phyloP scores from a whole-genome alignment of 2,888 invertebrate genomes.

The Ceraclea dissimilis region DNA sequence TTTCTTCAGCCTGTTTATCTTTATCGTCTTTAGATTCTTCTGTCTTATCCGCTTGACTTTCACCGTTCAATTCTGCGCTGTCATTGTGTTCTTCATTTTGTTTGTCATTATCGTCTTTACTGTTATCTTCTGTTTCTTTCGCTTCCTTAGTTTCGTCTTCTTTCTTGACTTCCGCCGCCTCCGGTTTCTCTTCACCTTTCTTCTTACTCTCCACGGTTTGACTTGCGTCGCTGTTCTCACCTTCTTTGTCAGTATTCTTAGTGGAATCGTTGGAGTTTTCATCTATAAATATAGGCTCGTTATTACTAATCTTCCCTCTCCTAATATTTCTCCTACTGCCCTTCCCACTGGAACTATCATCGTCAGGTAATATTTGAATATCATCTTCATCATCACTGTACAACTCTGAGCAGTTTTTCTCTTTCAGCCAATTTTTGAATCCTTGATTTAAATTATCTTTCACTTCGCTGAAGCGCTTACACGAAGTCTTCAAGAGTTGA shows the following conservation, averaged over 20 bases:
- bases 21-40: constrained; percentile 2
- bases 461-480: constrained; percentile 48
- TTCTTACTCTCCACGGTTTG: not conserved
- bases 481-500: constrained; percentile 46
- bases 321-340: not conserved
- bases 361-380: constrained; percentile 37
- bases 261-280: constrained; percentile 44
- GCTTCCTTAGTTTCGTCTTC: constrained; percentile 16
- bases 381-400: constrained; percentile 38
- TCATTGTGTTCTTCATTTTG: constrained; percentile 11
- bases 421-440: constrained; percentile 43
- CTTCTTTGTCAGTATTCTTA: constrained; percentile 11
- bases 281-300: constrained; percentile 47
- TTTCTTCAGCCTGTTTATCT: constrained; percentile 4
- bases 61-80: constrained; percentile 2
- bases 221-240: not conserved
- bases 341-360: constrained; percentile 21
- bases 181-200: not conserved
- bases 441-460: constrained; percentile 48
- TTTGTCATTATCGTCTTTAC: constrained; percentile 15
- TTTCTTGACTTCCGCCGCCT: constrained; percentile 2
- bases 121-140: constrained; percentile 9
- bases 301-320: constrained; percentile 26
- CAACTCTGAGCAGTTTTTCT: constrained; percentile 28
- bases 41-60: not conserved